Evolutionary conservation across 2,888 invertebrate genomes (phyloP).

Genomic region (Mactromeris polynyma): DNA sequence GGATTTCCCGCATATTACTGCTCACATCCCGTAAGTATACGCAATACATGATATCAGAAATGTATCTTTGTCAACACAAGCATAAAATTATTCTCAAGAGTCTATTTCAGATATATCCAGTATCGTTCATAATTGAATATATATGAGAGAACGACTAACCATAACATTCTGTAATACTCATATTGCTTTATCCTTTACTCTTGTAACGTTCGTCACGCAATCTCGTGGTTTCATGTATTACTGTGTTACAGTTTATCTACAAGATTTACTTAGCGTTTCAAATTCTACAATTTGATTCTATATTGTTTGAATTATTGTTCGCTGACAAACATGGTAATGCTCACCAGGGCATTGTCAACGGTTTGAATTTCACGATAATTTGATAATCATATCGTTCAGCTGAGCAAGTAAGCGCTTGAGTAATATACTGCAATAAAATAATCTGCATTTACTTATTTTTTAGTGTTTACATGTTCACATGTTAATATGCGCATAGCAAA

Average conservation of each 20-base stretch:
- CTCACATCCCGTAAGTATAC: background rate
- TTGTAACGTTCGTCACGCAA: background rate
- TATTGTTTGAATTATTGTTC: no score
- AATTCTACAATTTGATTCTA: no score
- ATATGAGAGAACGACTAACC: background rate
- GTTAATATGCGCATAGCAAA: no score
- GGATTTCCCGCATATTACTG: background rate
- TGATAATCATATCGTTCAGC: no score
- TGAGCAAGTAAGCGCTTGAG: no score
- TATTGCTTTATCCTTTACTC: background rate
- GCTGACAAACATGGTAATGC: no score
- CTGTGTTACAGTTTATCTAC: background rate
- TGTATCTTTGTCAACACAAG: background rate
- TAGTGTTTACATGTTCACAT: no score
- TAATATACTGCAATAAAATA: no score
- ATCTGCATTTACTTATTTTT: no score
- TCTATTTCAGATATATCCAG: background rate
- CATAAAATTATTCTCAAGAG: background rate
- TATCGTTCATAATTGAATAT: background rate
- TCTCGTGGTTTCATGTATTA: background rate
- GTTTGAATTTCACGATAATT: no score
- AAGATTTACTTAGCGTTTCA: background rate
- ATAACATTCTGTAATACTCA: background rate
- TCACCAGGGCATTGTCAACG: no score
- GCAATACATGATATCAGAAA: background rate